A percentile compares a stretch with the other conserved stretches of the same genome.
Conservation (phyloP, 2,797 vertebrate genomes). For the Gymnothorax reevesii region DNA sequence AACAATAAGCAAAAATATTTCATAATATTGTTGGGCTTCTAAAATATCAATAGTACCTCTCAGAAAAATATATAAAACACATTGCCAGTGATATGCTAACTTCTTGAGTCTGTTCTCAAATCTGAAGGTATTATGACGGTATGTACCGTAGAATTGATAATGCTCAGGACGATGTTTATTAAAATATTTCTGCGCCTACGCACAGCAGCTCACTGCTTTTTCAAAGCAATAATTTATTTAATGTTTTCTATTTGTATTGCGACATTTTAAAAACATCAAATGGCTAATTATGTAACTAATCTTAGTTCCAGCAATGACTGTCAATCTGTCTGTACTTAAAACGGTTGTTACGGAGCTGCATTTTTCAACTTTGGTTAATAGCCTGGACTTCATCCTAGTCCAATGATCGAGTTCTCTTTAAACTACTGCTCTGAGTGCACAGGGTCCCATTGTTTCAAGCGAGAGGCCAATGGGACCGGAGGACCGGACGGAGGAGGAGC, state of each 20-base stretch:
- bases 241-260: not conserved
- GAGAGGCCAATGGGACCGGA: not conserved
- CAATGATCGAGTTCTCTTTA: not conserved
- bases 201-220: not conserved
- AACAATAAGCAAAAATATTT: not conserved
- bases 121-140: not conserved
- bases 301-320: not conserved
- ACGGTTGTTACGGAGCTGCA: not conserved
- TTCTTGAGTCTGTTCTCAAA: not conserved
- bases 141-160: not conserved
- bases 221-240: not conserved
- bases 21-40: not conserved
- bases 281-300: not conserved
- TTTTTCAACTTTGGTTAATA: slow-evolving; percentile 3
- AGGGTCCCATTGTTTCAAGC: not conserved
- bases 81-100: not conserved
- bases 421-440: not conserved
- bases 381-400: not conserved
- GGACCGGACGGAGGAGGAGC: slow-evolving; percentile 15
- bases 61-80: not conserved
- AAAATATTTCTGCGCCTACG: not conserved
- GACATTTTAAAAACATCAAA: not conserved
- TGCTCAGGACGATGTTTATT: not conserved
- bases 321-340: not conserved
- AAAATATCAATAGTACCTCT: not conserved